A percentile compares a stretch with the other conserved stretches of the same genome.
phyloP scores from a whole-genome alignment of 2,797 vertebrate genomes.

The Amphiprion clarkii region DNA sequence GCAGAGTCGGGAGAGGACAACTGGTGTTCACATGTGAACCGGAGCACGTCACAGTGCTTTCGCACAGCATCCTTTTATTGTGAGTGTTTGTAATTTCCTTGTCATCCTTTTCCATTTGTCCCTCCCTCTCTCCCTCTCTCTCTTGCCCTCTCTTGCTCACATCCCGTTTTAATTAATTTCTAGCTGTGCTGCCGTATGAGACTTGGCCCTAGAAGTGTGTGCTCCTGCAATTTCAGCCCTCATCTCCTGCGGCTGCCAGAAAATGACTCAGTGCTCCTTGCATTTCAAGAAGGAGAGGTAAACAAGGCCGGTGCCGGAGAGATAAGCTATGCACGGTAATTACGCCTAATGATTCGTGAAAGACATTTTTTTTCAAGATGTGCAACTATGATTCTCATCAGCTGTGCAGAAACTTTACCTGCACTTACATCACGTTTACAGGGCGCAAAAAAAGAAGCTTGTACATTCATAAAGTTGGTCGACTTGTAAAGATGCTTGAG shows the following conservation, averaged over 20 bases:
- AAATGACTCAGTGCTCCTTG: constrained; percentile 68
- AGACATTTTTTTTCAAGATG: constrained; percentile 1
- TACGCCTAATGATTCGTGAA: constrained; percentile 19
- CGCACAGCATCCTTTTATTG: constrained; percentile 52
- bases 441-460: too few species aligned
- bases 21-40: constrained; percentile 57
- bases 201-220: constrained; percentile 76
- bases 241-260: constrained; percentile 65
- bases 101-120: constrained; percentile 47
- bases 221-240: constrained; percentile 70
- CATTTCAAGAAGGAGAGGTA: constrained; percentile 56
- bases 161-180: constrained; percentile 83
- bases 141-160: constrained; percentile 55
- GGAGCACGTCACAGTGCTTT: constrained; percentile 52
- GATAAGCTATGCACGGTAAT: constrained; percentile 4
- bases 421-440: too few species aligned
- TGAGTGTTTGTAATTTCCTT: constrained; percentile 61
- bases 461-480: too few species aligned
- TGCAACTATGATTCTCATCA: not conserved
- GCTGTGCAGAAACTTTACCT: constrained; percentile 4
- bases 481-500: too few species aligned
- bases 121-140: constrained; percentile 26
- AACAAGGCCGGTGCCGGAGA: constrained; percentile 26
- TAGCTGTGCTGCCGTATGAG: constrained; percentile 82
- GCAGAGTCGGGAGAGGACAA: constrained; percentile 71